A percentile compares a stretch with the other conserved stretches of the same genome.
These are phyloP conservation scores for Cataglyphis albicans DNA, from an alignment of 2,888 invertebrate genomes.

Conservation along the genomic window DNA sequence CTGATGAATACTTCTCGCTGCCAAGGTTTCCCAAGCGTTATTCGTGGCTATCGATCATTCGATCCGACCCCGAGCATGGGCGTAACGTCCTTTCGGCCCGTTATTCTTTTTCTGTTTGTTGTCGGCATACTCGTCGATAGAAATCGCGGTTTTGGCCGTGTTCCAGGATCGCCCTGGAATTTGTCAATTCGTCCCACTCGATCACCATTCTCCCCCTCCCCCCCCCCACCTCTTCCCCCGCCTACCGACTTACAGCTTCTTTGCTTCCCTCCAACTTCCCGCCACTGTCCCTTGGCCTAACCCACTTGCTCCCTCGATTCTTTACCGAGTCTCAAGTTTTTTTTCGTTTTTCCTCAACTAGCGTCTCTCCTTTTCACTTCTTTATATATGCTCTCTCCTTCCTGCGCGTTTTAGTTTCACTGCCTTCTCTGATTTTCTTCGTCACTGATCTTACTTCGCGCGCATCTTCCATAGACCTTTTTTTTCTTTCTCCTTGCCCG, in stretches of 20 bases:
- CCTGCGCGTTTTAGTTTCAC: slow-evolving; percentile 14
- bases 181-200: slow-evolving; percentile 78
- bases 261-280: slow-evolving; percentile 1
- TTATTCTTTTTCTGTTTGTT: slow-evolving; percentile 37
- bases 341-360: slow-evolving; percentile 5
- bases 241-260: slow-evolving; percentile 60
- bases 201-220: slow-evolving; percentile 60
- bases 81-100: slow-evolving; percentile 58
- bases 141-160: slow-evolving; percentile 76
- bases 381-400: slow-evolving; percentile 23
- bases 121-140: slow-evolving; percentile 59
- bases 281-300: slow-evolving; percentile 24
- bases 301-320: slow-evolving; percentile 26
- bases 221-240: slow-evolving; percentile 28
- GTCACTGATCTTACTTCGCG: slow-evolving; percentile 35
- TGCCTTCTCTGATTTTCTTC: slow-evolving; percentile 16
- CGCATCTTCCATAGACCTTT: neutral
- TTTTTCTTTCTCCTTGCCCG: neutral
- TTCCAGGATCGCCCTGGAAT: slow-evolving; percentile 79
- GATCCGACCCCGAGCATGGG: slow-evolving; percentile 43
- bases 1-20: slow-evolving; percentile 10
- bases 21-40: slow-evolving; percentile 37
- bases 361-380: slow-evolving; percentile 56
- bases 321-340: slow-evolving; percentile 35
- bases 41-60: slow-evolving; percentile 61